Conservation (phyloP, 2,888 invertebrate genomes). For the Plebejus anna region DNA sequence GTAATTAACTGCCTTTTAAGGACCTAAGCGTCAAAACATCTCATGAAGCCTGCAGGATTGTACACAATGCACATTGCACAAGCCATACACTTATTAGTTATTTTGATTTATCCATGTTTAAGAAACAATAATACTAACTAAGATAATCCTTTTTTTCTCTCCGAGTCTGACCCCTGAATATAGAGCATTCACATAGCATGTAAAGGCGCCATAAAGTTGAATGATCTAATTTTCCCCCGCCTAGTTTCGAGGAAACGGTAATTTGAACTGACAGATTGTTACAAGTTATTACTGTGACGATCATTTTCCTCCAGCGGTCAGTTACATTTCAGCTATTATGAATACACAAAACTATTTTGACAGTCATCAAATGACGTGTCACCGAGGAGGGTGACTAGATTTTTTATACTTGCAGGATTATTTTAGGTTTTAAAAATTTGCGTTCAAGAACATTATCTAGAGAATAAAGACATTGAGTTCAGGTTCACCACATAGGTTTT, state of each 20-base stretch:
- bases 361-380: slow-evolving; percentile 32
- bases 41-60: too few species aligned
- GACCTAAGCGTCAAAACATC: too few species aligned
- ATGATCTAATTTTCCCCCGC: background rate
- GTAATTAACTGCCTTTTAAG: too few species aligned
- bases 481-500: too few species aligned
- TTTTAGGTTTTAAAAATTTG: background rate
- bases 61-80: too few species aligned
- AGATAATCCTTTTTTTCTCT: background rate
- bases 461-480: too few species aligned
- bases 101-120: too few species aligned
- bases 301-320: slow-evolving; percentile 15
- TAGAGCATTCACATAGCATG: background rate
- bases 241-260: slow-evolving; percentile 5
- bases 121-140: background rate
- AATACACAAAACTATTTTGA: slow-evolving; percentile 32
- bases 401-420: background rate
- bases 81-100: too few species aligned
- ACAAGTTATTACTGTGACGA: slow-evolving; percentile 3
- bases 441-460: background rate
- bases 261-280: slow-evolving; percentile 14
- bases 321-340: background rate
- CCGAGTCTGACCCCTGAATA: background rate
- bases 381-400: slow-evolving; percentile 18
- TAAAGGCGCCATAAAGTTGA: background rate